Percentiles rank a stretch among this genome's conserved stretches.
Conservation (phyloP, 2,888 invertebrate genomes). For the Autographa gamma region DNA sequence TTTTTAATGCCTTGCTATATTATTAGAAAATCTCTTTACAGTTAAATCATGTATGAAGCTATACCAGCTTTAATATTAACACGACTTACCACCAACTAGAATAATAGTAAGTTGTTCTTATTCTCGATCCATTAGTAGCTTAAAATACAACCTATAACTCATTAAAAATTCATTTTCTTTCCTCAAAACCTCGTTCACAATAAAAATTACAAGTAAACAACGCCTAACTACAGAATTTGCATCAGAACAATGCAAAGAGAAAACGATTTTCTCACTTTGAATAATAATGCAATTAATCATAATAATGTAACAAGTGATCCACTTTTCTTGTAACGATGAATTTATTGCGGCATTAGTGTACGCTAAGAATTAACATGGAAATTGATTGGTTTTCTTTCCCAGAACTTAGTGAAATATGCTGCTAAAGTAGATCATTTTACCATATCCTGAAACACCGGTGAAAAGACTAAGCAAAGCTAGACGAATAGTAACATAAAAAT, state of each 20-base stretch:
- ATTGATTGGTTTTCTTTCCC: not conserved
- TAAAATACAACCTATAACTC: not conserved
- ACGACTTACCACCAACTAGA: no score
- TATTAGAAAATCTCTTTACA: no score
- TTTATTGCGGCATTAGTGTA: not conserved
- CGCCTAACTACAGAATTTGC: constrained; percentile 6
- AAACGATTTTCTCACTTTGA: constrained; percentile 12
- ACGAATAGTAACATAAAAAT: no score
- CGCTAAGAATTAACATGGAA: not conserved
- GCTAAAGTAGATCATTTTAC: no score
- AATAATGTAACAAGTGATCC: constrained; percentile 15
- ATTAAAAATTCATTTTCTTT: not conserved
- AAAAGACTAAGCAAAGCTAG: no score
- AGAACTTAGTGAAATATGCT: not conserved
- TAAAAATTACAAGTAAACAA: not conserved
- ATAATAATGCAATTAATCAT: constrained; percentile 25
- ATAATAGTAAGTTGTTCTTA: no score
- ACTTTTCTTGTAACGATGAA: constrained; percentile 7
- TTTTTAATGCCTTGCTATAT: no score
- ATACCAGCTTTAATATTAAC: no score
- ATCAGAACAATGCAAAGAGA: constrained; percentile 22
- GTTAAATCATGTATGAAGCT: no score
- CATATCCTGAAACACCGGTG: no score
- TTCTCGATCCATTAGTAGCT: no score
- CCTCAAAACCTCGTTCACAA: not conserved